Conservation (phyloP, 1,140 invertebrate genomes). For the Ceratosolen fusciceps region DNA sequence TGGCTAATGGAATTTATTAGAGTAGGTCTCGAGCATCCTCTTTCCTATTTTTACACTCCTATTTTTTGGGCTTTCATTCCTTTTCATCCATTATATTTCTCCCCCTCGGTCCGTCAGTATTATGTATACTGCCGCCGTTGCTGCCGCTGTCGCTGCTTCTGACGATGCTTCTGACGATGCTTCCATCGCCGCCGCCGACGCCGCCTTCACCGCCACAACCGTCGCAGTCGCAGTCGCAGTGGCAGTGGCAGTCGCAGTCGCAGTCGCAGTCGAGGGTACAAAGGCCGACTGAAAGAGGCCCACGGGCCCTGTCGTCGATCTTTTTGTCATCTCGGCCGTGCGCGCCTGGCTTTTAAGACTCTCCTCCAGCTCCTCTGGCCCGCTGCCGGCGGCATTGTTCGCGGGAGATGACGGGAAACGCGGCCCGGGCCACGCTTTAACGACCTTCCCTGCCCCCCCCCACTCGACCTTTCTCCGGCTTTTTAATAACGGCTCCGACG, state of each 20-base stretch:
- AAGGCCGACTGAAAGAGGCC: neutral
- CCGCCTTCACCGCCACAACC: neutral
- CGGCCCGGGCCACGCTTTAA: neutral
- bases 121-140: too few relatives aligned
- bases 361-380: too few relatives aligned
- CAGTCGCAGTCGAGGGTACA: neutral
- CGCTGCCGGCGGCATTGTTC: neutral
- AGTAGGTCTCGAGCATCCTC: constrained; percentile 1
- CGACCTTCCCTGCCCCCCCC: neutral
- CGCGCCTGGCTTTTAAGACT: constrained; percentile 19
- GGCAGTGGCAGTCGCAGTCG: neutral
- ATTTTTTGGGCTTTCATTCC: too few relatives aligned
- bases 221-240: neutral
- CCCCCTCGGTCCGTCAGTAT: too few relatives aligned
- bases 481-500: neutral
- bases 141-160: neutral
- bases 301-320: neutral
- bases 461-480: neutral
- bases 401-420: neutral
- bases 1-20: constrained; percentile 49
- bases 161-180: neutral
- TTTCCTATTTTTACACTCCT: constrained; percentile 12
- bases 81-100: too few relatives aligned
- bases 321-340: constrained; percentile 23
- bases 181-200: neutral